A percentile compares a stretch with the other conserved stretches of the same genome.
phyloP scores from a whole-genome alignment of 2,797 vertebrate species.

The Allobates femoralis region DNA sequence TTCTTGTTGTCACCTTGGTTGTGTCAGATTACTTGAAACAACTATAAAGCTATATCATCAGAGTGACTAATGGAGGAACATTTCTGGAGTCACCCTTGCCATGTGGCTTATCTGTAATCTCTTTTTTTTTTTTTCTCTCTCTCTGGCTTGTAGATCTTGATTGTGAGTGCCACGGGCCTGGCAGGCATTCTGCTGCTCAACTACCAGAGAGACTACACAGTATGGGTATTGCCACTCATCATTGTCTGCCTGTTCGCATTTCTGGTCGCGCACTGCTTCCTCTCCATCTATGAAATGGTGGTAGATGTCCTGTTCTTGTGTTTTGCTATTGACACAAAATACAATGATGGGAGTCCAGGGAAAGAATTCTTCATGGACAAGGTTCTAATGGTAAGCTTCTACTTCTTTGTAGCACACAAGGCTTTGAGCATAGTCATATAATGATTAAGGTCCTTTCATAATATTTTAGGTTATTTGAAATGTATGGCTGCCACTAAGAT shows the following conservation, averaged over 20 bases:
- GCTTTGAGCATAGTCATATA: background rate
- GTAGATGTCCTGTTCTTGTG: conserved; percentile 98
- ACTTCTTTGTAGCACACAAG: background rate
- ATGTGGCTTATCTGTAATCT: background rate
- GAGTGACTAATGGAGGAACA: background rate
- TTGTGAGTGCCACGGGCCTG: conserved; percentile 90
- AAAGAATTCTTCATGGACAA: conserved; percentile 99
- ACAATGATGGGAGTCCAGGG: conserved; percentile 94
- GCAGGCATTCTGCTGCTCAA: conserved; percentile 93
- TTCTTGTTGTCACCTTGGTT: background rate
- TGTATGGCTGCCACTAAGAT: no score
- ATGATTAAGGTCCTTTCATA: background rate
- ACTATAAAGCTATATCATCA: background rate
- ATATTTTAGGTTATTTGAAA: background rate
- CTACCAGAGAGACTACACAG: conserved; percentile 92
- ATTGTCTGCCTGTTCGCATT: conserved; percentile 97
- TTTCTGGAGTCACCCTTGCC: background rate
- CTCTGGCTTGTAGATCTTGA: conserved; percentile 82
- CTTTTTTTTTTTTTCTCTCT: background rate
- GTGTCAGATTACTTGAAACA: background rate
- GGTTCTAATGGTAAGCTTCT: conserved; percentile 90
- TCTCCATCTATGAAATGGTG: conserved; percentile 97
- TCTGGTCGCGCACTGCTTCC: conserved; percentile 97
- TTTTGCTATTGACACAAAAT: conserved; percentile 97
- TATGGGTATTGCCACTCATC: conserved; percentile 94